Evolutionary conservation across 1,140 invertebrate genomes (phyloP), one percentile per base, ranked within the genome.

Genomic region (Adoxophyes honmai): DNA sequence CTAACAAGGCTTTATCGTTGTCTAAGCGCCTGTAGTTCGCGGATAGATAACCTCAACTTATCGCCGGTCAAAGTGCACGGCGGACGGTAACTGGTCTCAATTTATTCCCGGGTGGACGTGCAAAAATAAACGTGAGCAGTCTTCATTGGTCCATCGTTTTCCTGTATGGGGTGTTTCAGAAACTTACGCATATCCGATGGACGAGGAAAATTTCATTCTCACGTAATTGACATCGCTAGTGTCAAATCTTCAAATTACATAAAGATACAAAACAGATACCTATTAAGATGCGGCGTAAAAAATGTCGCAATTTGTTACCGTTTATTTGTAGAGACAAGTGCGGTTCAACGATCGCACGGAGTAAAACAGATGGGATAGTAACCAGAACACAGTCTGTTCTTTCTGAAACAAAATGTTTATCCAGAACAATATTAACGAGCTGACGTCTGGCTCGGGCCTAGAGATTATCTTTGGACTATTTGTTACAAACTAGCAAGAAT

Each of bases 1-100:
- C n/a, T 48, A 48, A 48, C 21, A 6, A 48, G 42, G 42, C 42
- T 33, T 33, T 48, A 48, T 48, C 42, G 21, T 21, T 48, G 42
- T 21, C 42, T 48, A 48, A 48, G 11, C 42, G 42, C 18, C 42
- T 48, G 42, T 9, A 14, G 36, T 11, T 0, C 6, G 5, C 2
- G 4, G 13, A 16, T n/a, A 9, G 42, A 33, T 48, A 33, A 44
- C 21, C 42, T 4, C 3, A 10, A 0, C 16, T 48, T 48, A 48
- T 48, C 42, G 42, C 11, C 39, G 21, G 21, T 11, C 36, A n/a
- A n/a, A 38, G 16, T 15, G n/a, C 16, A 21, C 15, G 13, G 16
- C 21, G 21, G 21, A 6, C 21, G 21, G 21, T 28, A 28, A 28
- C 21, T 28, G 21, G 21, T 3, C 21, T 28, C 21, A 28, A 28